These are phyloP conservation scores for Daboia siamensis DNA, from an alignment of 2,113 vertebrate species.

Conservation along the genomic window DNA sequence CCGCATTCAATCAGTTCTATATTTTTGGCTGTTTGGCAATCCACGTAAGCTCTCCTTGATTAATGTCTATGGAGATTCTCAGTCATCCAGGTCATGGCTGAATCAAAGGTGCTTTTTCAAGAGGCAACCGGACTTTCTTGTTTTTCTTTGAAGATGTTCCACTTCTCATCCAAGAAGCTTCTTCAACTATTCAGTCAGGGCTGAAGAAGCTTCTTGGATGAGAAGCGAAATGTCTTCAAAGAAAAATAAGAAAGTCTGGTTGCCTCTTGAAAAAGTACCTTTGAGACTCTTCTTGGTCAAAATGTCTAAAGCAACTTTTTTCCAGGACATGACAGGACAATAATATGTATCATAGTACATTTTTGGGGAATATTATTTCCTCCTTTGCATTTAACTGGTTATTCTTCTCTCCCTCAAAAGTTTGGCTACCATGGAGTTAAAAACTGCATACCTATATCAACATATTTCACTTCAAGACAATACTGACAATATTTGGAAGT, in stretches of 20 bases:
- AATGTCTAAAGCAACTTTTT: neutral
- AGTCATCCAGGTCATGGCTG: no score
- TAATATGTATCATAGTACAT: neutral
- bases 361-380: neutral
- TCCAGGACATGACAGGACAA: neutral
- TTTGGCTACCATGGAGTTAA: neutral
- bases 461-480: neutral
- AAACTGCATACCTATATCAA: neutral
- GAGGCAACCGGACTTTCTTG: no score
- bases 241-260: no score
- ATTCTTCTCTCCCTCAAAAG: neutral
- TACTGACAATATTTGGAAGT: constrained; percentile 8
- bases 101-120: no score
- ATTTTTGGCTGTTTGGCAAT: neutral
- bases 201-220: no score
- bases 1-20: neutral
- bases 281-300: neutral
- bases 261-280: no score
- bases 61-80: neutral
- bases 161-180: no score
- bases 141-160: no score
- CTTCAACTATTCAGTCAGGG: no score
- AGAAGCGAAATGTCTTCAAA: no score
- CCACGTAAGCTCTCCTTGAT: neutral
- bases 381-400: neutral